Percentiles rank a stretch among this genome's conserved stretches.
phyloP scores from a whole-genome alignment of 1,140 invertebrate species.

The Calycopis cecrops region DNA sequence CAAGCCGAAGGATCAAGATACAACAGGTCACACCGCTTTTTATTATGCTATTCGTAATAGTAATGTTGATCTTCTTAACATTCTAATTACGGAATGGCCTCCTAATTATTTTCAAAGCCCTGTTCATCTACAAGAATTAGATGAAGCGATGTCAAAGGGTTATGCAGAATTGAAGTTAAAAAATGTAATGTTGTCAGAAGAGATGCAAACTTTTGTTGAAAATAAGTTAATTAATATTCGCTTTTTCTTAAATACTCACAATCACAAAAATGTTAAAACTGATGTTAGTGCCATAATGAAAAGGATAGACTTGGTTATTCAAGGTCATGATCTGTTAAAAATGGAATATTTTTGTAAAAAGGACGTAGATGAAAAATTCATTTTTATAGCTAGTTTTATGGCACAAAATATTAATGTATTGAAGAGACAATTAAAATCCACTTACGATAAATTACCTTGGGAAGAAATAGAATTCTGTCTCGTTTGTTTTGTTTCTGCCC shows the following conservation, averaged over 20 bases:
- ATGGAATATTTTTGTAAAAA: neutral
- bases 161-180: neutral
- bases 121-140: neutral
- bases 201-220: neutral
- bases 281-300: neutral
- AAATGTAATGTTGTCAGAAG: neutral
- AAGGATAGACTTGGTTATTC: neutral
- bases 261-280: neutral
- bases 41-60: neutral
- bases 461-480: constrained; percentile 9
- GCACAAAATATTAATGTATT: constrained; percentile 2
- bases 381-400: neutral
- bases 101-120: neutral
- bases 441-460: constrained; percentile 2
- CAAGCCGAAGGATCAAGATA: neutral
- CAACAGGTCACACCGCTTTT: neutral
- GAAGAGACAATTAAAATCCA: neutral
- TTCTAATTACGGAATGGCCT: neutral
- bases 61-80: constrained; percentile 2
- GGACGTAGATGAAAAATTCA: constrained; percentile 2
- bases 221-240: constrained; percentile 2
- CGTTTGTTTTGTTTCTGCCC: neutral
- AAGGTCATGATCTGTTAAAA: constrained; percentile 1
- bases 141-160: neutral
- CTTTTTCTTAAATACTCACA: neutral